A percentile compares a stretch with the other conserved stretches of the same genome.
phyloP scores from a whole-genome alignment of 2,797 vertebrate genomes.

The Distichodus sexfasciatus region DNA sequence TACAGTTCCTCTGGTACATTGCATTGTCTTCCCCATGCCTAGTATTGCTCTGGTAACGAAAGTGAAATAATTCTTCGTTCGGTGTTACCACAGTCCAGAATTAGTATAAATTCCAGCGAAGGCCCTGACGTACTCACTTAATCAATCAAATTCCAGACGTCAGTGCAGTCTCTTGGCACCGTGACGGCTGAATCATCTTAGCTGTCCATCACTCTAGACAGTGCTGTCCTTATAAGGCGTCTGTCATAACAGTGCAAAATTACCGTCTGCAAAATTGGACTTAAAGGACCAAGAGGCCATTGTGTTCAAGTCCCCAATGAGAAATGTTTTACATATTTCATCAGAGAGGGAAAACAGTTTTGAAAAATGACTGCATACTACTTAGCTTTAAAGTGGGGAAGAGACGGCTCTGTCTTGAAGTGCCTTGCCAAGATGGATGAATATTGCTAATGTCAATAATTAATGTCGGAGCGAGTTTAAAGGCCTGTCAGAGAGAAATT shows the following conservation, averaged over 20 bases:
- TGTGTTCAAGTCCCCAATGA: too few species aligned
- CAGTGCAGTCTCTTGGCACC: conserved; percentile 5
- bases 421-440: conserved; percentile 66
- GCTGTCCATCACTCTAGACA: not conserved
- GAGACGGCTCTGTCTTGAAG: conserved; percentile 59
- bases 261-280: not conserved
- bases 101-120: not conserved
- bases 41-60: too few species aligned
- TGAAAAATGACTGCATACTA: conserved; percentile 56
- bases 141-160: conserved; percentile 31
- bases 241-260: not conserved
- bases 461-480: conserved; percentile 66
- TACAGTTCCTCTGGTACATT: too few species aligned
- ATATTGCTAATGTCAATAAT: conserved; percentile 60
- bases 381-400: conserved; percentile 63
- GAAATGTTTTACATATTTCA: conserved; percentile 54
- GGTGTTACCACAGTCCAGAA: too few species aligned
- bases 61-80: too few species aligned
- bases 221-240: not conserved
- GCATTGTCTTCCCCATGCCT: too few species aligned
- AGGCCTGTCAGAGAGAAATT: conserved; percentile 70
- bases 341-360: conserved; percentile 55
- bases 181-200: conserved; percentile 11
- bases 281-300: not conserved
- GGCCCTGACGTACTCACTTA: not conserved